phyloP scores from a whole-genome alignment of 2,113 vertebrate genomes.

The Eubucco bourcierii region DNA sequence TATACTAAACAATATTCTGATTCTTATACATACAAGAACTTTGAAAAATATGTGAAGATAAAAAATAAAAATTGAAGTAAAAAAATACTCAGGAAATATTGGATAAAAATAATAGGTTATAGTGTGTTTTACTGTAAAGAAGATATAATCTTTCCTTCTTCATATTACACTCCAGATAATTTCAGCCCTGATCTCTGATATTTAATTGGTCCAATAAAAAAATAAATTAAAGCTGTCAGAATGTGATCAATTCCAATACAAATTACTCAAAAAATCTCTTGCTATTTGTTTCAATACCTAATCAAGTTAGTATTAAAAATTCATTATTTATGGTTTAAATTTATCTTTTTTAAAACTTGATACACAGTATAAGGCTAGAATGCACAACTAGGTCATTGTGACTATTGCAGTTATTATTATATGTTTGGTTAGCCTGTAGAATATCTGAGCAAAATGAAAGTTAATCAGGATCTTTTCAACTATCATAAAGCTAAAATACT shows the following conservation, averaged over 20 bases:
- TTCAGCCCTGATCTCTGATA: background rate
- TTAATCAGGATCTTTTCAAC: background rate
- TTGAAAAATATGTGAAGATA: background rate
- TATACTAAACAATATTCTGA: background rate
- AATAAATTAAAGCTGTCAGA: background rate
- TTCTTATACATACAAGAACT: background rate
- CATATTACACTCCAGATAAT: background rate
- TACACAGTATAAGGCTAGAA: background rate
- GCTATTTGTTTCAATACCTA: background rate
- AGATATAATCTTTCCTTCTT: background rate
- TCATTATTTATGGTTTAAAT: background rate
- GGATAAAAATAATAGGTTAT: background rate
- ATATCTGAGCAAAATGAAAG: background rate
- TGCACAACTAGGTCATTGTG: background rate
- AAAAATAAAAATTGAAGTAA: background rate
- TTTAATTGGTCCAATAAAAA: background rate
- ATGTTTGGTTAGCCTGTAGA: background rate
- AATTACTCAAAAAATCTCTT: background rate
- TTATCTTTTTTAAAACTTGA: background rate
- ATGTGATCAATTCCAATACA: background rate
- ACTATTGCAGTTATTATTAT: background rate
- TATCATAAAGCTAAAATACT: background rate
- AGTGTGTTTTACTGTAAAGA: background rate
- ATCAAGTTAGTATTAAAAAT: background rate
- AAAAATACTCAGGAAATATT: background rate